Conservation (phyloP, 1,140 invertebrate species). For the Mycetomoellerius zeteki region DNA sequence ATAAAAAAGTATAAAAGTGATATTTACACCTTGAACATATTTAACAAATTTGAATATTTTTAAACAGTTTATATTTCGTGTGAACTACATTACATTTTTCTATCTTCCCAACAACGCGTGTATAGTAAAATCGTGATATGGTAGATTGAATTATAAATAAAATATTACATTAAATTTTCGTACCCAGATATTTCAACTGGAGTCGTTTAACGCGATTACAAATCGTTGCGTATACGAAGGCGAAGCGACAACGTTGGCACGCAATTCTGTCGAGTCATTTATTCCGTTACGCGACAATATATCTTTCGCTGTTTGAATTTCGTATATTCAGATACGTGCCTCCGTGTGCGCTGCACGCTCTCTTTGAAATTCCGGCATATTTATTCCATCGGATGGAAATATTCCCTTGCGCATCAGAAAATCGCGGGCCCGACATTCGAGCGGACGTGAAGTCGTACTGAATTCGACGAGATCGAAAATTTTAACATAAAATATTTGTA, state of each 20-base stretch:
- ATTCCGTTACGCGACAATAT: constrained; percentile 54
- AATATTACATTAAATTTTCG: constrained; percentile 38
- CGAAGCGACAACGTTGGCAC: constrained; percentile 20
- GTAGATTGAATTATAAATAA: constrained; percentile 49
- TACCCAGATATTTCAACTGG: background rate
- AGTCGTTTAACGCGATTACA: constrained; percentile 33
- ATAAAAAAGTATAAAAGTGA: constrained; percentile 19
- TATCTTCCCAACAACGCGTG: background rate
- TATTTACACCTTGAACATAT: constrained; percentile 15
- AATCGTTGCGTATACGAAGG: background rate
- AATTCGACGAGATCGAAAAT: constrained; percentile 17
- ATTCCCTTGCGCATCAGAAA: constrained; percentile 45
- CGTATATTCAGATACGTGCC: constrained; percentile 42
- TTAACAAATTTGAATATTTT: constrained; percentile 15
- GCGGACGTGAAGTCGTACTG: background rate
- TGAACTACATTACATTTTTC: constrained; percentile 2
- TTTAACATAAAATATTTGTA: constrained; percentile 47
- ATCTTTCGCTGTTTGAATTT: constrained; percentile 54
- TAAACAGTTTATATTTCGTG: background rate
- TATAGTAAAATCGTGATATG: constrained; percentile 15
- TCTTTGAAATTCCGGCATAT: constrained; percentile 61
- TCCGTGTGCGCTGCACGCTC: background rate
- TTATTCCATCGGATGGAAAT: constrained; percentile 61
- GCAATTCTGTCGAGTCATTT: constrained; percentile 57
- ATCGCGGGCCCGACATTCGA: constrained; percentile 40